Percentiles rank a stretch among this genome's conserved stretches.
Evolutionary conservation across 2,113 vertebrate genomes (phyloP).

Genomic region (Haliaeetus leucogaster): DNA sequence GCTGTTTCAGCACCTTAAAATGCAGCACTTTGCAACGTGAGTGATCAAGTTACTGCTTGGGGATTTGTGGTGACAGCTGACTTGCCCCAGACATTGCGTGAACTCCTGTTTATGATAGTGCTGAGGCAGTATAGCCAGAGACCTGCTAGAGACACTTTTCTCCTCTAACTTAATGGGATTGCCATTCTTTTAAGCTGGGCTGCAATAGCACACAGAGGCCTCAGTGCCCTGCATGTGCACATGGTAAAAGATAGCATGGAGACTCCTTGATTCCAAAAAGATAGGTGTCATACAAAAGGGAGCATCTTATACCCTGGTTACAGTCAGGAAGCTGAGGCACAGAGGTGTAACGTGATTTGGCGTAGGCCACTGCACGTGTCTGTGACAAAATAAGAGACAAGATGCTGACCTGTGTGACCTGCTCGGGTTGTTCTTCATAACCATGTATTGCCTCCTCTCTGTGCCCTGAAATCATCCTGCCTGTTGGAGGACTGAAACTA

Average conservation of each 20-base stretch:
- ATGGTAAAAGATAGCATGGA: neutral
- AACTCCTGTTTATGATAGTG: neutral
- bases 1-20: neutral
- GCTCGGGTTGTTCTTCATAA: neutral
- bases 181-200: neutral
- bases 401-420: neutral
- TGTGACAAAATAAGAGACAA: neutral
- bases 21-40: neutral
- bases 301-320: neutral
- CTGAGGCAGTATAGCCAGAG: neutral
- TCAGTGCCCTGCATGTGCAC: rapidly evolving
- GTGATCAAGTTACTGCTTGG: neutral
- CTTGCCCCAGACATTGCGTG: neutral
- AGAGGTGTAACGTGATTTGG: neutral
- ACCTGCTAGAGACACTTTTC: neutral
- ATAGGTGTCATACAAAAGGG: neutral
- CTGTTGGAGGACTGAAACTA: neutral
- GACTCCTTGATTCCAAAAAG: neutral
- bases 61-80: neutral
- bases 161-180: neutral
- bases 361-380: neutral
- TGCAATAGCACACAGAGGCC: neutral
- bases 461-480: neutral
- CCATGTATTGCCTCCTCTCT: neutral
- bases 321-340: neutral